Evolutionary conservation across 30 jellyfish, hydroid and myxozoan species (phyloP).

Genomic region (Cassiopea xamachana): DNA sequence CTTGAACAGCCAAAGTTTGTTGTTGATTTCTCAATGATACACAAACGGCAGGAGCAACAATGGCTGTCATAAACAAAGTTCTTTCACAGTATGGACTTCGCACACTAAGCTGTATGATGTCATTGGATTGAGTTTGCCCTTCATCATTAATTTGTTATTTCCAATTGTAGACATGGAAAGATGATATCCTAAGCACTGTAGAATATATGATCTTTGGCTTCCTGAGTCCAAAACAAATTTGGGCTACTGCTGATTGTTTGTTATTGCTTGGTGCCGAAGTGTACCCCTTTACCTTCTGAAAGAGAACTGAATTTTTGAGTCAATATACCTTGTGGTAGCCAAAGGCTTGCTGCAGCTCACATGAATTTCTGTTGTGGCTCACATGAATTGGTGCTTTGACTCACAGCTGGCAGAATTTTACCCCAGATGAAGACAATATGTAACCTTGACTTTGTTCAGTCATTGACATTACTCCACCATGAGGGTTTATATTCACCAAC

Average conservation of each 20-base stretch:
- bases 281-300: constrained; percentile 45
- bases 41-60: neutral
- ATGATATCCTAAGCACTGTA: constrained; percentile 2
- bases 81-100: constrained; percentile 37
- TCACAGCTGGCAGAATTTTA: neutral
- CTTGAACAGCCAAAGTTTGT: neutral
- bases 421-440: neutral
- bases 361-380: no score
- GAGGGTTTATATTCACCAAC: neutral
- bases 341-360: constrained; percentile 17
- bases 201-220: constrained; percentile 38
- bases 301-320: constrained; percentile 24
- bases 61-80: constrained; percentile 3
- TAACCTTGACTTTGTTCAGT: neutral
- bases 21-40: neutral
- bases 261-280: neutral
- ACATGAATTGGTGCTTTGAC: neutral
- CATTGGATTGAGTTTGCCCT: constrained; percentile 12
- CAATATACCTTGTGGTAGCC: neutral
- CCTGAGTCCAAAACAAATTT: constrained; percentile 13
- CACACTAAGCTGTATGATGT: constrained; percentile 33
- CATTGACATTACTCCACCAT: constrained; percentile 1
- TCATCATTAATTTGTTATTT: constrained; percentile 18
- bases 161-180: constrained; percentile 43
- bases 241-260: constrained; percentile 9